Evolutionary conservation across 2,888 invertebrate species (phyloP).

Genomic region (Vandiemenella viatica): DNA sequence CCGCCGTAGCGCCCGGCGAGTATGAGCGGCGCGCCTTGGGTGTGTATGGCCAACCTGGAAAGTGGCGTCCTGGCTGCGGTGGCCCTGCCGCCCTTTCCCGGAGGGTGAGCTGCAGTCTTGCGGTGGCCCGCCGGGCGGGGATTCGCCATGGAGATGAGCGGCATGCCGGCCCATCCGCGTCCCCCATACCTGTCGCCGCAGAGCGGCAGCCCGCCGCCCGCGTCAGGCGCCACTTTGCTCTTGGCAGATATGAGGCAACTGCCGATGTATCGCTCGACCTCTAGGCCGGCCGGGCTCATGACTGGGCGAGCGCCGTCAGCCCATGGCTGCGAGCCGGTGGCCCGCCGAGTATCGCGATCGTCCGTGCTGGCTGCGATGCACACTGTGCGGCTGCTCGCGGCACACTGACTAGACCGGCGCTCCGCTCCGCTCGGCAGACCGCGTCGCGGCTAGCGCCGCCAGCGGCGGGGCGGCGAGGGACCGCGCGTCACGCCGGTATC

Average conservation of each 20-base stretch:
- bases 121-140: slow-evolving; percentile 33
- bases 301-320: slow-evolving; percentile 6
- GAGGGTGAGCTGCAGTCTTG: slow-evolving; percentile 17
- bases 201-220: slow-evolving; percentile 4
- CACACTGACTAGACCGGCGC: not conserved
- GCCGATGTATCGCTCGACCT: slow-evolving; percentile 47
- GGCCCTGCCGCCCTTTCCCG: not conserved
- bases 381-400: not conserved
- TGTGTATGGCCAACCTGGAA: slow-evolving; percentile 63
- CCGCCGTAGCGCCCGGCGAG: slow-evolving; percentile 45
- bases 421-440: slow-evolving; percentile 1
- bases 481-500: slow-evolving; percentile 1
- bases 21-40: slow-evolving; percentile 73
- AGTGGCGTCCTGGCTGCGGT: slow-evolving; percentile 34
- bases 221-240: slow-evolving; percentile 7
- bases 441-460: slow-evolving; percentile 2
- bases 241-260: slow-evolving; percentile 38
- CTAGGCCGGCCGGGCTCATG: slow-evolving; percentile 59
- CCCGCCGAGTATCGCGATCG: no score
- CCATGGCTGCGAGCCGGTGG: not conserved
- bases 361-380: not conserved
- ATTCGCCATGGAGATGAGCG: slow-evolving; percentile 63
- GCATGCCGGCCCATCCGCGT: slow-evolving; percentile 71
- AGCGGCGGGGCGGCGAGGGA: not conserved
- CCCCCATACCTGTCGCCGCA: slow-evolving; percentile 6